Base-by-base conservation (phyloP, 1,140 invertebrate species). In the Atopsyche davidsoni region DNA sequence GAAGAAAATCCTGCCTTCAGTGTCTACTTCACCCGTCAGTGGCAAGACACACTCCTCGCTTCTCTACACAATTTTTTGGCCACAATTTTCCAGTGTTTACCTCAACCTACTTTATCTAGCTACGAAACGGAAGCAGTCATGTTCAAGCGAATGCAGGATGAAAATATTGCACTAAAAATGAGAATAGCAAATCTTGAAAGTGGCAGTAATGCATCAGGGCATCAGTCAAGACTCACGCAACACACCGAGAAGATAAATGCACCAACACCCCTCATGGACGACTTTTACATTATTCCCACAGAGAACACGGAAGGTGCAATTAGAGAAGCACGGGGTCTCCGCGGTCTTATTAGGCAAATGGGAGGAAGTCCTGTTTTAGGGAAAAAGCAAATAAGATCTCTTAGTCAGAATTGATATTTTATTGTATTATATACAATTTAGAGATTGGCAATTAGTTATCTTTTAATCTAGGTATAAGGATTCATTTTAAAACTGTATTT, bases 21-120 rank as follows among this genome's bases (percentile, higher is more conserved):
- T 16, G 78, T 92, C 24, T 90, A 92, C 65, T 98, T 96, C 66
- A 91, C 85, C 22, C 83, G 87, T 54, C 87, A 91, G 47, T 98
- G 93, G 93, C 93, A 96, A 65, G 94, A 97, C 63, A 95, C 89
- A 32, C 81, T 95, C 60, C 67, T 93, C 31, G 79, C 96, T n/a
- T 96, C 93, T 0, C 72, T 98, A 16, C 89, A 95, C 63, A 98
- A 98, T 70, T 91, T 97, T 62, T 73, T 98, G 25, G 86, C 92
- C 17, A 89, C 90, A 23, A 83, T 95, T 36, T 92, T 89, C 62
- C 87, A 90, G 72, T 88, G 85, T 63, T 84, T 89, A 78, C 87
- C 83, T 21, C 80, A 83, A 60, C 92, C 92, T 40, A 84, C 85
- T 1, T 76, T 96, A 24, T 79, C 89, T 28, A 85, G 83, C 49